Base-by-base conservation (phyloP, 2,888 invertebrate species). In the Eupithecia dodoneata region DNA sequence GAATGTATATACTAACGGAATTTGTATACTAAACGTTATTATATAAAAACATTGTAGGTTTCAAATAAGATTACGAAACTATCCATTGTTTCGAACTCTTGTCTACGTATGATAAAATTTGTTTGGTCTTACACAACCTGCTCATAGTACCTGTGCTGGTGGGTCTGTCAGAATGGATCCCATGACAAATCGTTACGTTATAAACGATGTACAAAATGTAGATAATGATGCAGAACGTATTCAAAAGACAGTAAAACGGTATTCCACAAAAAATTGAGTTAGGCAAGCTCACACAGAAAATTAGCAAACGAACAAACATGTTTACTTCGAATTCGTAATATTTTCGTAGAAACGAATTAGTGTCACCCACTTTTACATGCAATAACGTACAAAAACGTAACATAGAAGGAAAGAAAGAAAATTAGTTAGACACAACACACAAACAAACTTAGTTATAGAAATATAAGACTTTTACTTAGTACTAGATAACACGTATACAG, bases 1-100 rank as follows among this genome's bases (percentile, higher is more conserved):
- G 30, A 30, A 30, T 30, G 30, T 30, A 30, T 30, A 30, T 30
- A 30, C 30, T 30, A 30, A 30, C 0, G 30, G 30, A 30, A 30
- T 30, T 30, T 30, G 30, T 30, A 30, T 30, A 30, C 30, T 30
- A 30, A 30, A 30, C 30, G 30, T 30, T 30, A 30, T 30, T 30
- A 30, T 30, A 30, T 30, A 30, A 30, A 30, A 30, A 30, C 30
- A 30, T 30, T 1, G 30, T 30, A 30, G 30, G 79, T 82, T 78
- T 79, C 72, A 77, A 83, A 81, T 80, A 80, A 76, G 82, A 80
- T 87, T 87, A 78, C 84, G 82, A 83, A 84, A 87, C 80, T 70
- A 76, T 71, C 78, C 81, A 84, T 87, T 85, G 85, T 87, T 83
- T 75, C 76, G 78, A 80, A 79, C 75, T 83, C 15, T 49, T 49